Evolutionary conservation across 2,888 invertebrate genomes (phyloP), one percentile per base, ranked within the genome.

Genomic region (Orthosia cruda): DNA sequence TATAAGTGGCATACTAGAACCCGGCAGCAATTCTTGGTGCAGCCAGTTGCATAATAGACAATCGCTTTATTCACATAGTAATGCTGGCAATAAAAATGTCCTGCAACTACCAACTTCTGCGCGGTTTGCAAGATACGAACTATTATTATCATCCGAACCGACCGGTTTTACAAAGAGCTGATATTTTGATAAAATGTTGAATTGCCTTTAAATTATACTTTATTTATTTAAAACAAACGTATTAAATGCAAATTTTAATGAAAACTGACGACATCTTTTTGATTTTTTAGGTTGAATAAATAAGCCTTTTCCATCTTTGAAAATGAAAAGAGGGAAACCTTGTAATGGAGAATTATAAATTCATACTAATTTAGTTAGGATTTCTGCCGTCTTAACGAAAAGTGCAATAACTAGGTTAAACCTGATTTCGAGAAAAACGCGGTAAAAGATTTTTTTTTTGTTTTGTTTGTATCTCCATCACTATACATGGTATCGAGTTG

Each of bases 61-160:
- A 74, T 20, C 45, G 45, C 61, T 85, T 81, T 75, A 82, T 87
- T 75, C 82, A 70, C 73, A 75, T 75, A 73, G 73, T 87, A 85
- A 87, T 82, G 79, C 71, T 64, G 71, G 85, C 58, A 85, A 85
- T 87, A 85, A 81, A 85, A 85, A 26, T 26, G 26, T 26, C 26
- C 26, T 26, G 26, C 26, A 26, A 26, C 26, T 26, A 26, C 2
- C 26, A 75, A 64, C 72, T 77, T 68, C 67, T 63, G 73, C 61
- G 62, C 71, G 71, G 74, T 82, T 77, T 63, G 71, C 52, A 64
- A 85, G 72, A 71, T 80, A 79, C 69, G 13, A 58, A 80, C 61
- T 64, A 68, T 75, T 80, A 85, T 62, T 67, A 20, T 20, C 73
- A 72, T 84, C 63, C 57, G 23, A 66, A 72, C 54, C 47, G 16